Evolutionary conservation across 2,797 vertebrate species (phyloP).

Genomic region (Hipposideros larvatus): DNA sequence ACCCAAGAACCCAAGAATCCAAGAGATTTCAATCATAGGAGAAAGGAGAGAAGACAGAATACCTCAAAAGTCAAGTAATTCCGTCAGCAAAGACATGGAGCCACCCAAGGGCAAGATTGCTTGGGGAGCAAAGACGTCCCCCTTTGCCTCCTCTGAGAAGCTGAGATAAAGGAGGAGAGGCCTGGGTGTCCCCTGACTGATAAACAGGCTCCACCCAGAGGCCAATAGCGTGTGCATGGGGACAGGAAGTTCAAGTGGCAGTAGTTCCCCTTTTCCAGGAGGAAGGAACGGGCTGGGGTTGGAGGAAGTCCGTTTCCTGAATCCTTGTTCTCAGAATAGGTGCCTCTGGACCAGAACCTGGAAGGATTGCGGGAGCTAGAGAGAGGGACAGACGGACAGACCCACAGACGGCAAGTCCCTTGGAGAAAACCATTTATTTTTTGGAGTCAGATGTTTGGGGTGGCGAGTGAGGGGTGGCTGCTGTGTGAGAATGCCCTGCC

Average conservation of each 20-base stretch:
- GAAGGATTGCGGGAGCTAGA: conserved; percentile 9
- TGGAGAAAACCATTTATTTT: not conserved
- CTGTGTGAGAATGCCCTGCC: not conserved
- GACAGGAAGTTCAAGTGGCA: not conserved
- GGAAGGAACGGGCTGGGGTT: not conserved
- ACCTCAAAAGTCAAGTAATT: conserved; percentile 32
- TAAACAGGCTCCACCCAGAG: conserved; percentile 71
- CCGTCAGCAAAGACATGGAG: not conserved
- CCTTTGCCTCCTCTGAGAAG: conserved; percentile 49
- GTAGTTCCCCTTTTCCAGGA: conserved; percentile 39
- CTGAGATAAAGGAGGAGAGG: conserved; percentile 71
- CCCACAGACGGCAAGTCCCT: conserved; percentile 55
- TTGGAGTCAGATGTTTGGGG: not conserved
- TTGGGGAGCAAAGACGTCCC: not conserved
- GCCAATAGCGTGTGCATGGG: not conserved
- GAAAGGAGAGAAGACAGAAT: not conserved
- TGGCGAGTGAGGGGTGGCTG: not conserved
- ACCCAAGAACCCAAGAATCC: not conserved
- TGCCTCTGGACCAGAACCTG: not conserved
- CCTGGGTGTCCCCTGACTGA: conserved; percentile 66
- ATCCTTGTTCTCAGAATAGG: not conserved
- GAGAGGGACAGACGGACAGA: not conserved
- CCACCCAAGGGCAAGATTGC: conserved; percentile 16
- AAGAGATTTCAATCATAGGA: conserved; percentile 12
- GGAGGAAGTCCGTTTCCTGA: not conserved